These are phyloP conservation scores for Halocaridina rubra DNA, from an alignment of 2,888 invertebrate species.

Conservation along the genomic window DNA sequence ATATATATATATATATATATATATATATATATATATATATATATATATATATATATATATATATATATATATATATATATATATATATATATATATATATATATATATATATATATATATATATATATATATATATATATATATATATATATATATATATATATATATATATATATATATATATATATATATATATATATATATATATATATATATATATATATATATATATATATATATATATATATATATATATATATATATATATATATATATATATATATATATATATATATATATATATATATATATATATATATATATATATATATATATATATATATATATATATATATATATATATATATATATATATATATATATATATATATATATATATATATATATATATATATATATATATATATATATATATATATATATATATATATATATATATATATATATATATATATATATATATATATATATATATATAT, in stretches of 20 bases:
- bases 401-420: not conserved
- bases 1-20: not conserved
- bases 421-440: not conserved
- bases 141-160: not conserved
- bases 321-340: slow-evolving; percentile 8
- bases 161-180: not conserved
- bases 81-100: not conserved
- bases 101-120: not conserved
- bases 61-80: not conserved
- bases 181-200: not conserved
- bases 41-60: not conserved
- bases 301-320: not conserved
- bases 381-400: not conserved
- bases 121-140: not conserved
- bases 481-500: not conserved
- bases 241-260: not conserved
- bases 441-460: not conserved
- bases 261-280: not conserved
- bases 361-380: not conserved
- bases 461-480: not conserved
- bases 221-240: not conserved
- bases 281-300: not conserved
- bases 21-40: not conserved
- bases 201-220: not conserved
- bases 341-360: slow-evolving; percentile 5